Base-by-base conservation (phyloP, 1,140 invertebrate genomes). In the Ceratosolen solmsi region DNA sequence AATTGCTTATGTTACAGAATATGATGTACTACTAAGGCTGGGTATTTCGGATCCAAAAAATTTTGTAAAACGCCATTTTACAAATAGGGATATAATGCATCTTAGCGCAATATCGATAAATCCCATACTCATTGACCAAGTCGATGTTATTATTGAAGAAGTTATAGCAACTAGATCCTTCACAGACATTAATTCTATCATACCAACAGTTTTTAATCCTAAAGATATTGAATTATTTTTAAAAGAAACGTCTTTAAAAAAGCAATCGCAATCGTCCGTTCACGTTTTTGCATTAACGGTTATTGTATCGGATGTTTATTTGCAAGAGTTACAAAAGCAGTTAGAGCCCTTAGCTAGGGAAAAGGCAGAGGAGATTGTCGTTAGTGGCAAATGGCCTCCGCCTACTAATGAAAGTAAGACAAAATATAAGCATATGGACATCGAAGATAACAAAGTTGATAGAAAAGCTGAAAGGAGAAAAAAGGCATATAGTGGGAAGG, bases 381-480 rank as follows among this genome's bases (percentile, higher is more conserved):
- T 94, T 60, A 94, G 92, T 86, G 95, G 95, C 25, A 94, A 88
- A 82, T 95, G 84, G 89, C 87, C 81, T 51, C 90, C 86, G 88
- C 88, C 82, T 22, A 80, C 92, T 46, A 88, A 88, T 41, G 90
- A 89, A 86, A 90, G 85, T 63, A 91, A 86, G 84, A 80, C 91
- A 83, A 89, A 92, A 87, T 90, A 89, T 41, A 90, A 89, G 86
- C 89, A 84, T 84, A 79, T 76, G 85, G 87, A 86, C 86, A 86
- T 33, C 88, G 88, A 33, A 93, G 93, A 95, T 38, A 88, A 88
- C 33, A 96, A 96, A 92, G 91, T 93, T 15, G 96, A 96, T 85
- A 95, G 94, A 83, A 95, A 96, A 86, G 97, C 98, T 72, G 97
- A 98, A 86, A 92, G 97, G 51, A 93, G 96, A 82, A 97, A 97